Conservation (phyloP, 92 coral and sea anemone species). For the Muricea muricata region DNA sequence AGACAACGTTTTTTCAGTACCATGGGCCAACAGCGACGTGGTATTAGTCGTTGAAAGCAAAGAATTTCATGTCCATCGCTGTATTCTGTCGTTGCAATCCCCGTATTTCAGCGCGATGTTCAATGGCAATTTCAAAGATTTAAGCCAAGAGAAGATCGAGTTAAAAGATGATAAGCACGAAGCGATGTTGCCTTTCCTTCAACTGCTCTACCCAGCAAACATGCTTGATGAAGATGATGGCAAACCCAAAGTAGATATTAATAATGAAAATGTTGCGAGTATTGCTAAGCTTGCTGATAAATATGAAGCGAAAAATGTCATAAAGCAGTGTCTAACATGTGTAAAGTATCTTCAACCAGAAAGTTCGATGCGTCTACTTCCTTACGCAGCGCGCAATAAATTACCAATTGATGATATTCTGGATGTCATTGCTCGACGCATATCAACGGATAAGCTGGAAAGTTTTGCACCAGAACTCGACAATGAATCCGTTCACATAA, state of each 20-base stretch:
- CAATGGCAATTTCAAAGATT: constrained; percentile 26
- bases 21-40: constrained; percentile 14
- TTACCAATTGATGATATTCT: not conserved
- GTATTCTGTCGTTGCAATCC: constrained; percentile 24
- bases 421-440: not conserved
- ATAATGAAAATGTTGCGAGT: not conserved
- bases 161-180: constrained; percentile 6
- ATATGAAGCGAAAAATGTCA: constrained; percentile 7
- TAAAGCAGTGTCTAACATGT: not conserved
- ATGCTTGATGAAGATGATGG: not conserved
- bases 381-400: constrained; percentile 5
- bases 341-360: not conserved
- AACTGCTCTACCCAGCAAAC: constrained; percentile 10
- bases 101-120: constrained; percentile 29
- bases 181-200: constrained; percentile 12
- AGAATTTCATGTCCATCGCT: constrained; percentile 40
- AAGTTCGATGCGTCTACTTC: not conserved
- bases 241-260: not conserved
- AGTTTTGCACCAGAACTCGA: not conserved
- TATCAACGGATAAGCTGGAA: not conserved
- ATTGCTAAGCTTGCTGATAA: constrained; percentile 12
- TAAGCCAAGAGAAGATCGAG: constrained; percentile 15
- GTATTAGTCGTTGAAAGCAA: constrained; percentile 10
- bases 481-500: not conserved
- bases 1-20: constrained; percentile 11